Base-by-base conservation (phyloP, 2,888 invertebrate genomes). In the Lithophane socia region DNA sequence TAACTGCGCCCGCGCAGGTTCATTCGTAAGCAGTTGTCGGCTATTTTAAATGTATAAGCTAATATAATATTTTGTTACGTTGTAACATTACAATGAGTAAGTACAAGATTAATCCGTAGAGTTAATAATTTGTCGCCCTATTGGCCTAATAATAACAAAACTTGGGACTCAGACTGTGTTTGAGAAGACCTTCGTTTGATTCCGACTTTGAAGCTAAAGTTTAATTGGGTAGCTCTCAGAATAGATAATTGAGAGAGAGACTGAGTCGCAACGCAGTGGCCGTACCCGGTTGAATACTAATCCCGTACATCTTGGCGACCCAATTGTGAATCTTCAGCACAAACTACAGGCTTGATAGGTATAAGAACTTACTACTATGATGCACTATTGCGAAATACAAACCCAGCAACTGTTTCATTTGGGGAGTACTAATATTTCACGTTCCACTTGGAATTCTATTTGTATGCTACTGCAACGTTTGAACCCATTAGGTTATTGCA, bases 361-460 rank as follows among this genome's bases (percentile, higher is more conserved):
- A 61, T 61, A 68, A 13, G 21, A 63, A 64, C 56, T 56, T 65
- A 63, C 49, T 71, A 65, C 60, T 85, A 66, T 56, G 69, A 82
- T 77, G 61, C 65, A 82, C 71, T 75, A 67, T 85, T 78, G 56
- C 60, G 60, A 86, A 82, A 86, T 63, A 37, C 49, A 70, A 74
- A 70, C 56, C 63, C 78, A 70, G 61, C 66, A 72, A 70, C 82
- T 49, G 68, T 77, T 87, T 71, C 76, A 77, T 82, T 86, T 76
- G 44, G 78, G 86, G 68, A 84, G 79, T 73, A 75, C 82, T 79
- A 76, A 80, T 80, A 88, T 88, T 88, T 86, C 81, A 78, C 77
- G 73, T 77, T 70, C 80, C 88, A 88, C 86, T 88, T 86, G 84
- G 82, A 75, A 73, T 84, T 88, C 80, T 84, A 86, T 87, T 87